Conservation (phyloP, 2,797 vertebrate genomes). For the Chaenodraco wilsoni region DNA sequence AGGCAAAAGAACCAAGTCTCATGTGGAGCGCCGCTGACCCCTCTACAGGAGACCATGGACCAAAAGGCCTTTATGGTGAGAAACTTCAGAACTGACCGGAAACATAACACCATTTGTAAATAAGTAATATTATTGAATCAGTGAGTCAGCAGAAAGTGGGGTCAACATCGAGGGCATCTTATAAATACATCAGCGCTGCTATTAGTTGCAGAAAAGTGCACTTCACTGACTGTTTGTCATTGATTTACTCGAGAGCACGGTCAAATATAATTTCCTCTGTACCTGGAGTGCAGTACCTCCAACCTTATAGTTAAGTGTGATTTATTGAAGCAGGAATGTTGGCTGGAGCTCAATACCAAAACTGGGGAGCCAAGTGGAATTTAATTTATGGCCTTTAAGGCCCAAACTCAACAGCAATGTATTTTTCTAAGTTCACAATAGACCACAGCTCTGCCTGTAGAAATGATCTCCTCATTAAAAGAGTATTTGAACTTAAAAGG, state of each 20-base stretch:
- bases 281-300: background rate
- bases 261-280: background rate
- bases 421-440: background rate
- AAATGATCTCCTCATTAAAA: background rate
- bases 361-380: background rate
- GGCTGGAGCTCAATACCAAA: background rate
- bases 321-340: background rate
- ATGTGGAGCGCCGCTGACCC: slow-evolving; percentile 94
- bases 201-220: background rate
- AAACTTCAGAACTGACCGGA: background rate
- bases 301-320: slow-evolving; percentile 2
- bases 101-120: background rate
- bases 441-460: background rate
- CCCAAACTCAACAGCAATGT: background rate
- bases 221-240: background rate
- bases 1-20: slow-evolving; percentile 61
- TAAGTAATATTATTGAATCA: background rate
- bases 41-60: slow-evolving; percentile 78
- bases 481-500: background rate
- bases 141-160: background rate
- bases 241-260: slow-evolving; percentile 1
- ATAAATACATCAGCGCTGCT: background rate
- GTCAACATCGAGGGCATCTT: background rate
- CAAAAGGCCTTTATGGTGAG: slow-evolving; percentile 87
- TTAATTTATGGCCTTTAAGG: slow-evolving; percentile 5